Evolutionary conservation across 2,113 vertebrate species (phyloP).

Genomic region (Okapia johnstoni): DNA sequence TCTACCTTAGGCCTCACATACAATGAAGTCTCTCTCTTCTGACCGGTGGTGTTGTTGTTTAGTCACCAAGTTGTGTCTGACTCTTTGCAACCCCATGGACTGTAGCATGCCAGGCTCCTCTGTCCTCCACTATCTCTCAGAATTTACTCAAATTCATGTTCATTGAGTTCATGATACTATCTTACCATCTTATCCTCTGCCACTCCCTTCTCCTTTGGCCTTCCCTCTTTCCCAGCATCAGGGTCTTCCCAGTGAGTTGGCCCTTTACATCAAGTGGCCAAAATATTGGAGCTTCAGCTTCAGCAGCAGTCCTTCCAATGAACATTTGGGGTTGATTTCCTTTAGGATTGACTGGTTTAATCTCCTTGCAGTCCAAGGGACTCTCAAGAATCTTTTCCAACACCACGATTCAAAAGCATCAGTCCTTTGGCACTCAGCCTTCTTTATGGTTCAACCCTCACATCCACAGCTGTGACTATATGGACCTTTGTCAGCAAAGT

Average conservation of each 20-base stretch:
- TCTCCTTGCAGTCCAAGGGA: background rate
- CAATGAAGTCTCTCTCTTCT: background rate
- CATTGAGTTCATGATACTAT: background rate
- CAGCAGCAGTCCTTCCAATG: background rate
- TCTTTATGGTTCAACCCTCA: background rate
- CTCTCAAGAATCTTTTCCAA: background rate
- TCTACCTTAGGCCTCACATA: background rate
- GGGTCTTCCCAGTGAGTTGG: background rate
- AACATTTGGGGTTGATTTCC: background rate
- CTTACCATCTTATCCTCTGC: background rate
- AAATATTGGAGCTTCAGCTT: background rate
- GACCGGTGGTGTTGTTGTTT: background rate
- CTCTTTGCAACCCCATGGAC: background rate
- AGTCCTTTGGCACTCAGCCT: background rate
- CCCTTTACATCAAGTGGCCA: background rate
- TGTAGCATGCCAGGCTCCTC: background rate
- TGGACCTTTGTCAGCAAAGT: background rate
- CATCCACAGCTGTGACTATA: background rate
- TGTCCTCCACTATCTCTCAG: background rate
- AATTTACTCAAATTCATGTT: background rate
- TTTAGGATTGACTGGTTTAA: background rate
- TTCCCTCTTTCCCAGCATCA: background rate
- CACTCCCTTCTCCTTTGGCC: background rate
- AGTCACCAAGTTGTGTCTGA: background rate
- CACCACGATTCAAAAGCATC: background rate